phyloP scores from a whole-genome alignment of 2,888 invertebrate species.

The Spodoptera exigua region DNA sequence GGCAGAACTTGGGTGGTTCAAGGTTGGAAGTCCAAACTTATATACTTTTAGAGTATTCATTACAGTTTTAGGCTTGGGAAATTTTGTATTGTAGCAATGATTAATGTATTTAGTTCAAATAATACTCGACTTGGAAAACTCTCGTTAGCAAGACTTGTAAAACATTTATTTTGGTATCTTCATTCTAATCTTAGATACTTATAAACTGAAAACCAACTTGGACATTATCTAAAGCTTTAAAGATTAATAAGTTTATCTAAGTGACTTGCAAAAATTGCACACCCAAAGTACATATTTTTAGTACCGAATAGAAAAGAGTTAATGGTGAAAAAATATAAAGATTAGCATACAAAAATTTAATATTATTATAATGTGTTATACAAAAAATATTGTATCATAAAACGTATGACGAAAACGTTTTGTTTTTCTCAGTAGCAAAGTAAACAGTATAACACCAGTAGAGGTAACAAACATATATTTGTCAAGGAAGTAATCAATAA shows the following conservation, averaged over 20 bases:
- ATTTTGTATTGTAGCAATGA: conserved; percentile 48
- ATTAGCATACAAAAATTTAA: too few relatives aligned
- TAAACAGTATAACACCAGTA: conserved; percentile 35
- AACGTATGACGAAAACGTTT: conserved; percentile 20
- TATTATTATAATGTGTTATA: too few relatives aligned
- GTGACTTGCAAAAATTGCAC: too few relatives aligned
- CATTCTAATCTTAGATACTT: conserved; percentile 9
- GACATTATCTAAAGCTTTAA: too few relatives aligned
- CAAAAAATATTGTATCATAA: background rate
- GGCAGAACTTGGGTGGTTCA: conserved; percentile 83
- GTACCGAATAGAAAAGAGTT: too few relatives aligned
- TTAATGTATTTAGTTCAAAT: conserved; percentile 61
- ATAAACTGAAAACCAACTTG: too few relatives aligned
- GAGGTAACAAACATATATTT: conserved; percentile 59
- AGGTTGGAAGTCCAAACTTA: conserved; percentile 29
- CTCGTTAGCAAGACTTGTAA: conserved; percentile 56
- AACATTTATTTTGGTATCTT: conserved; percentile 45
- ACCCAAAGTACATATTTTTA: too few relatives aligned
- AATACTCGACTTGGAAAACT: conserved; percentile 53
- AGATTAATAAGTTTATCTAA: too few relatives aligned
- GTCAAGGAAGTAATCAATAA: conserved; percentile 80
- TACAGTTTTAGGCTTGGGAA: conserved; percentile 25
- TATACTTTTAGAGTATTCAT: conserved; percentile 22
- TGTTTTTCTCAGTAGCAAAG: conserved; percentile 34
- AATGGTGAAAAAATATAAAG: too few relatives aligned